These are phyloP conservation scores for Orius insidiosus DNA, from an alignment of 1,140 invertebrate species.

Conservation along the genomic window DNA sequence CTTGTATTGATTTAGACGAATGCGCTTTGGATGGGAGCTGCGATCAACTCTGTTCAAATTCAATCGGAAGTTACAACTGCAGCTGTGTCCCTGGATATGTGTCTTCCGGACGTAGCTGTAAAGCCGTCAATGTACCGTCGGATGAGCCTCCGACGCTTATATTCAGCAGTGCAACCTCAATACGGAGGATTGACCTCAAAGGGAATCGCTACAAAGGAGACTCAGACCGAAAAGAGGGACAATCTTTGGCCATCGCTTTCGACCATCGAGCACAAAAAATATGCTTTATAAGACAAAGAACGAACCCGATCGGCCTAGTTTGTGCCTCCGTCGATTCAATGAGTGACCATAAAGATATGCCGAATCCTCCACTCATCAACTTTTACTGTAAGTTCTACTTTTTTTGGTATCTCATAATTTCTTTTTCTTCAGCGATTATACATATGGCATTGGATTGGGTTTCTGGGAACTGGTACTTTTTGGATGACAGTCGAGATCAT, in stretches of 20 bases:
- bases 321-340: too few species aligned
- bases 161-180: slow-evolving; percentile 33
- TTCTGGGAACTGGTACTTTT: slow-evolving; percentile 66
- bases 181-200: slow-evolving; percentile 33
- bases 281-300: slow-evolving; percentile 47
- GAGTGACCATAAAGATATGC: too few species aligned
- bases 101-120: slow-evolving; percentile 33
- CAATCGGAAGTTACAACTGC: slow-evolving; percentile 50
- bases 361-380: too few species aligned
- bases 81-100: slow-evolving; percentile 56
- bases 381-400: neutral
- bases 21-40: slow-evolving; percentile 54
- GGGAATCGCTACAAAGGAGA: slow-evolving; percentile 28
- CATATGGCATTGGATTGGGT: slow-evolving; percentile 73
- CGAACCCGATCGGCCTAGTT: slow-evolving; percentile 14
- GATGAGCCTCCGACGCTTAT: slow-evolving; percentile 32
- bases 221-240: slow-evolving; percentile 23
- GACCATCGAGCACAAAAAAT: slow-evolving; percentile 39
- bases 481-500: slow-evolving; percentile 54
- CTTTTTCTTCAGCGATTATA: slow-evolving; percentile 35
- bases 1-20: slow-evolving; percentile 49
- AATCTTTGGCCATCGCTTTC: slow-evolving; percentile 33
- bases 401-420: slow-evolving; percentile 2
- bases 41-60: slow-evolving; percentile 62
- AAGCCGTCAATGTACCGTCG: slow-evolving; percentile 42